Percentiles rank a stretch among this genome's conserved stretches.
Conservation (phyloP, 2,797 vertebrate genomes). For the Gephyroberyx darwinii region DNA sequence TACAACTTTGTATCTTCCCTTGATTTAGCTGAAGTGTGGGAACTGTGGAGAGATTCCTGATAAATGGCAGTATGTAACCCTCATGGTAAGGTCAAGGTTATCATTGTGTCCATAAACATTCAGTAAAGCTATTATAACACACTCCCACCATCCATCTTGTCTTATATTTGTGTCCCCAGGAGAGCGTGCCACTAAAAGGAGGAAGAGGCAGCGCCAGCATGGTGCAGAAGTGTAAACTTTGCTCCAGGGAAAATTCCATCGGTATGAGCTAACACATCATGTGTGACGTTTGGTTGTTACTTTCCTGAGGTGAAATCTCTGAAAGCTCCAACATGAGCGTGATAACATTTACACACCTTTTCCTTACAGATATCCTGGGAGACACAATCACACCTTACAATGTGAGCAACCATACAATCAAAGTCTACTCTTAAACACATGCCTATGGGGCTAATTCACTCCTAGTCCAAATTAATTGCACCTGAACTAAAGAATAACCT, state of each 20-base stretch:
- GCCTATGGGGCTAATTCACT: not conserved
- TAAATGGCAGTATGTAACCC: constrained; percentile 95
- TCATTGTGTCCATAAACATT: not conserved
- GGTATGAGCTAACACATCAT: constrained; percentile 76
- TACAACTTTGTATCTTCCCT: not conserved
- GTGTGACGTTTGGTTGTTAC: not conserved
- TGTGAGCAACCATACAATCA: constrained; percentile 82
- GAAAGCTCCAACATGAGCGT: not conserved
- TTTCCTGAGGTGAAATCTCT: not conserved
- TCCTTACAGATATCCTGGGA: constrained; percentile 89
- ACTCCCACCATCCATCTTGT: not conserved
- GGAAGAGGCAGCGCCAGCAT: constrained; percentile 94
- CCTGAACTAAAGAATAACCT: not conserved
- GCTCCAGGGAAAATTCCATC: constrained; percentile 94
- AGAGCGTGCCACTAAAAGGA: constrained; percentile 92
- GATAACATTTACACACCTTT: constrained; percentile 2
- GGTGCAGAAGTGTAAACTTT: constrained; percentile 98
- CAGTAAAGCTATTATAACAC: not conserved
- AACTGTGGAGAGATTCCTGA: constrained; percentile 94
- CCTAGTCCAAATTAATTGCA: not conserved
- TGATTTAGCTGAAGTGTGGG: constrained; percentile 91
- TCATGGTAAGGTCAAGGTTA: constrained; percentile 80
- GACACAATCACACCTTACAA: constrained; percentile 93
- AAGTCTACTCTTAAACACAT: not conserved
- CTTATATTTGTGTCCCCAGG: constrained; percentile 74